Evolutionary conservation across 2,797 vertebrate species (phyloP).

Genomic region (Momotus momota): DNA sequence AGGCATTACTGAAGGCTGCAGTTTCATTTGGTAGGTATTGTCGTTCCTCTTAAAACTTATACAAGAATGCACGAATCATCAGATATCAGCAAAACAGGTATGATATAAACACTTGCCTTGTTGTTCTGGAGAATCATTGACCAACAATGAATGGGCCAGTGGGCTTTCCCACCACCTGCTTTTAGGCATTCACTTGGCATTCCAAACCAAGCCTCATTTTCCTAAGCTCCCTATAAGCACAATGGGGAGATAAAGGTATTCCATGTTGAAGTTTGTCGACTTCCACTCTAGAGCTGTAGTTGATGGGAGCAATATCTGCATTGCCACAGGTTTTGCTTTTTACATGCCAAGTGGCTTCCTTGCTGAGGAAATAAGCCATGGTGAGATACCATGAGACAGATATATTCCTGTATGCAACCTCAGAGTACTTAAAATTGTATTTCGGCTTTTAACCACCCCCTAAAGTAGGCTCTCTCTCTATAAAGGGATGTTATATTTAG

Average conservation of each 20-base stretch:
- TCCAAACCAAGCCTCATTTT: not conserved
- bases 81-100: not conserved
- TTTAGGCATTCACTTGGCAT: not conserved
- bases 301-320: not conserved
- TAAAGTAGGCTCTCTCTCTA: not conserved
- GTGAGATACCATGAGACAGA: not conserved
- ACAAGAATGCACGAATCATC: not conserved
- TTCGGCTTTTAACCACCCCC: not conserved
- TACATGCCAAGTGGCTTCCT: not conserved
- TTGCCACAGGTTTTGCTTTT: not conserved
- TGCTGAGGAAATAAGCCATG: not conserved
- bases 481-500: not conserved
- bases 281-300: not conserved
- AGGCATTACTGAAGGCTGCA: not conserved
- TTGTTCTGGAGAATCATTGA: not conserved
- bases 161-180: not conserved
- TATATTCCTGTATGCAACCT: not conserved
- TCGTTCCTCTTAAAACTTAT: not conserved
- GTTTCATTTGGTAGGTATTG: not conserved
- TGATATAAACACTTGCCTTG: not conserved
- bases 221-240: not conserved
- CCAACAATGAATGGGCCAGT: fast-evolving
- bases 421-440: not conserved
- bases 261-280: fast-evolving
- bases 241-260: not conserved